These are phyloP conservation scores for Callosobruchus maculatus DNA, from an alignment of 2,888 invertebrate genomes.

Conservation along the genomic window DNA sequence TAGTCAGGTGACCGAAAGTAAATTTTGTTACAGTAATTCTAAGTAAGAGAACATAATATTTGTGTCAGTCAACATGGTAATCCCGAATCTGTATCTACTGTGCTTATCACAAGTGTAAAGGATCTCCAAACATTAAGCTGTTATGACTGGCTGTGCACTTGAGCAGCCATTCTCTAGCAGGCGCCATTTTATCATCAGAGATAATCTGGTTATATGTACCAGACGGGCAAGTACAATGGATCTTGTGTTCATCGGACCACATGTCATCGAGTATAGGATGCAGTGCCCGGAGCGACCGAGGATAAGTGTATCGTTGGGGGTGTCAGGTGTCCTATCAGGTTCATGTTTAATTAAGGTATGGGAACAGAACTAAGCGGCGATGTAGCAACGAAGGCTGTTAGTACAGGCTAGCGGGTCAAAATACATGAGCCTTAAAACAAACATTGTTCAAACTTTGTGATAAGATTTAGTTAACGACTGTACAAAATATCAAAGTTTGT, in stretches of 20 bases:
- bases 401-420: not conserved
- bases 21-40: no score
- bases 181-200: not conserved
- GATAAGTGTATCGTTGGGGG: constrained; percentile 8
- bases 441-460: no score
- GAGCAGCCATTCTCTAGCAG: not conserved
- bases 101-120: not conserved
- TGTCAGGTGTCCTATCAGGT: constrained; percentile 26
- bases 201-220: not conserved
- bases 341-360: constrained; percentile 40
- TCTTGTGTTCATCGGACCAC: not conserved
- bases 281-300: not conserved
- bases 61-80: no score
- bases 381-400: not conserved
- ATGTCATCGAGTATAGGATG: not conserved
- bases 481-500: no score
- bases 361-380: constrained; percentile 34
- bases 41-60: no score
- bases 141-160: not conserved
- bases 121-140: not conserved
- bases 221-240: not conserved
- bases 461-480: no score
- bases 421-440: no score
- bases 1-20: no score
- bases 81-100: no score